Evolutionary conservation across 1,140 invertebrate genomes (phyloP).

Genomic region (Ceratoteleas bidentatus): DNA sequence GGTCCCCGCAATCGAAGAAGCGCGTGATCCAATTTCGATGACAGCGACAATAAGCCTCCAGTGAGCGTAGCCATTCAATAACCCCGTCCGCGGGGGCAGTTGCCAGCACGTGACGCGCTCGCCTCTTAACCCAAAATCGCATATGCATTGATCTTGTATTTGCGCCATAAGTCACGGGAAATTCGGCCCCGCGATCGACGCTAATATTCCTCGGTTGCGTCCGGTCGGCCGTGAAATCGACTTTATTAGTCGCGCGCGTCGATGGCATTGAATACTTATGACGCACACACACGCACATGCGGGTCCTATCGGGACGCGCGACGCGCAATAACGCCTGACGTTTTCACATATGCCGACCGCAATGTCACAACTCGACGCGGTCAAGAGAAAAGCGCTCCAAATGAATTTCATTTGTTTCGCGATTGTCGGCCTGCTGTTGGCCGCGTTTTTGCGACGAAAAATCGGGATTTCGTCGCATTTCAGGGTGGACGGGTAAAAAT

Average conservation of each 20-base stretch:
- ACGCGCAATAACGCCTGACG: conserved; percentile 64
- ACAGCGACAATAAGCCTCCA: conserved; percentile 65
- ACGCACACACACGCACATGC: conserved; percentile 38
- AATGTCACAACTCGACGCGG: conserved; percentile 52
- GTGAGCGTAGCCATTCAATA: conserved; percentile 68
- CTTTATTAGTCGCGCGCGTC: conserved; percentile 76
- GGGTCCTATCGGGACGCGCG: conserved; percentile 38
- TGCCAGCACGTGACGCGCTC: conserved; percentile 78
- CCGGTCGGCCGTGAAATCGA: conserved; percentile 77
- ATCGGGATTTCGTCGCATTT: not conserved
- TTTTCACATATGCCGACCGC: conserved; percentile 60
- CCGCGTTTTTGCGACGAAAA: not conserved
- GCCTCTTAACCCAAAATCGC: conserved; percentile 76
- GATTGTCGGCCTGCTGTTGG: conserved; percentile 1
- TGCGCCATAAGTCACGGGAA: conserved; percentile 52
- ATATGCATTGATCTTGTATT: conserved; percentile 62
- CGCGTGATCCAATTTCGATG: conserved; percentile 48
- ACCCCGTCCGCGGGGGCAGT: conserved; percentile 76
- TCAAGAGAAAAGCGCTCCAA: conserved; percentile 44
- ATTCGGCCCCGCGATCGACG: conserved; percentile 37
- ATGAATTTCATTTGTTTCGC: conserved; percentile 55
- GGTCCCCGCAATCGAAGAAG: conserved; percentile 4
- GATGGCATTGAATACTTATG: conserved; percentile 67
- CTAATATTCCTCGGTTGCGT: conserved; percentile 68
- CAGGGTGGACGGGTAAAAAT: not conserved